phyloP scores from a whole-genome alignment of 2,888 invertebrate species.

The Pollenia labialis region DNA sequence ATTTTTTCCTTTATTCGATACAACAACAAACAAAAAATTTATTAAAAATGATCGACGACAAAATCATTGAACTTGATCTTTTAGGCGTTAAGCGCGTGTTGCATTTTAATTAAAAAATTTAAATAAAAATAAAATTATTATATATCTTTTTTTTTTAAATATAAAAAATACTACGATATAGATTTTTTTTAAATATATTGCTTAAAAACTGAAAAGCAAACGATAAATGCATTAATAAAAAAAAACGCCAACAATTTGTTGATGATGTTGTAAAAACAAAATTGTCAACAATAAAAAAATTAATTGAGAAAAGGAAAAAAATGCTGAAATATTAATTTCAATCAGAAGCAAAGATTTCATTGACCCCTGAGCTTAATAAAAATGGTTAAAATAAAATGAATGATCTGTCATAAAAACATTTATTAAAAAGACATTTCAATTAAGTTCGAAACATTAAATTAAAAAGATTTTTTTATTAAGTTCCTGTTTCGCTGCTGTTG shows the following conservation, averaged over 20 bases:
- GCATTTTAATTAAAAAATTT: constrained; percentile 68
- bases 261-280: constrained; percentile 63
- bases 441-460: constrained; percentile 50
- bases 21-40: constrained; percentile 5
- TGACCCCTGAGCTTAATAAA: constrained; percentile 67
- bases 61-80: constrained; percentile 82
- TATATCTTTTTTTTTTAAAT: background rate
- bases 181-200: background rate
- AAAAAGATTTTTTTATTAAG: constrained; percentile 46
- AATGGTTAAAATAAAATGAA: constrained; percentile 63
- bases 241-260: constrained; percentile 48
- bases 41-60: constrained; percentile 71
- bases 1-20: constrained; percentile 54
- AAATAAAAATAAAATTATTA: constrained; percentile 11
- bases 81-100: constrained; percentile 71
- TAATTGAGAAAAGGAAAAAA: constrained; percentile 42
- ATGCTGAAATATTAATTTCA: constrained; percentile 61
- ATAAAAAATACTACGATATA: constrained; percentile 9
- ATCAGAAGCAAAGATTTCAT: constrained; percentile 69
- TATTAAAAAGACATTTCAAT: constrained; percentile 70
- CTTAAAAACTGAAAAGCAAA: background rate
- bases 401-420: constrained; percentile 66
- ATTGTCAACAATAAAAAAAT: constrained; percentile 32
- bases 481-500: constrained; percentile 46
- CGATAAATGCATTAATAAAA: constrained; percentile 32